Percentiles rank a stretch among this genome's conserved stretches.
These are phyloP conservation scores for human DNA, from an alignment of 2,113 vertebrate genomes.

Conservation along the genomic window DNA sequence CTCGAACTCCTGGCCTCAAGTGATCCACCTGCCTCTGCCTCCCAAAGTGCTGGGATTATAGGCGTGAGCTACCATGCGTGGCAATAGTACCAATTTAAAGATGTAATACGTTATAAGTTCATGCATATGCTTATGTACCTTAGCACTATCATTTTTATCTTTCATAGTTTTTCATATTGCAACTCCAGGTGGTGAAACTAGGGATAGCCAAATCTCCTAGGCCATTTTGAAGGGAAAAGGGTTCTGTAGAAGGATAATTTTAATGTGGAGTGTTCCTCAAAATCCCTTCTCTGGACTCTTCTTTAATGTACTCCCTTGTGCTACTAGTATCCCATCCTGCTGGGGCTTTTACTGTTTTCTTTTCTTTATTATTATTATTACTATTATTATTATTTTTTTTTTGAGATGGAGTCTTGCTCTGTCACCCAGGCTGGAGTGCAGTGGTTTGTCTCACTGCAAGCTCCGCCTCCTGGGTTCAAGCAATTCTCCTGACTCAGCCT, in stretches of 20 bases:
- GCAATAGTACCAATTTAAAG: not conserved
- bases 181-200: not conserved
- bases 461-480: too few relatives aligned
- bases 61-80: not conserved
- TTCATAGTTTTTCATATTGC: not conserved
- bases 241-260: not conserved
- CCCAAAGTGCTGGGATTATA: not conserved
- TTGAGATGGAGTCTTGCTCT: too few relatives aligned
- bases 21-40: not conserved
- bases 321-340: not conserved
- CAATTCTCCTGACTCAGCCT: too few relatives aligned
- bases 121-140: not conserved
- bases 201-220: not conserved
- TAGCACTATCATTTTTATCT: not conserved
- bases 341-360: conserved; percentile 19
- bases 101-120: not conserved
- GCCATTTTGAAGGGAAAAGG: not conserved
- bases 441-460: too few relatives aligned
- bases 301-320: not conserved
- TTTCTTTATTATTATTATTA: too few relatives aligned
- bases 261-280: not conserved
- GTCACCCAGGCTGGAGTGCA: too few relatives aligned
- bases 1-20: not conserved
- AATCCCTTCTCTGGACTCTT: not conserved
- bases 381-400: too few relatives aligned